Evolutionary conservation across 2,888 invertebrate genomes (phyloP).

Genomic region (Nesidiocoris tenuis): DNA sequence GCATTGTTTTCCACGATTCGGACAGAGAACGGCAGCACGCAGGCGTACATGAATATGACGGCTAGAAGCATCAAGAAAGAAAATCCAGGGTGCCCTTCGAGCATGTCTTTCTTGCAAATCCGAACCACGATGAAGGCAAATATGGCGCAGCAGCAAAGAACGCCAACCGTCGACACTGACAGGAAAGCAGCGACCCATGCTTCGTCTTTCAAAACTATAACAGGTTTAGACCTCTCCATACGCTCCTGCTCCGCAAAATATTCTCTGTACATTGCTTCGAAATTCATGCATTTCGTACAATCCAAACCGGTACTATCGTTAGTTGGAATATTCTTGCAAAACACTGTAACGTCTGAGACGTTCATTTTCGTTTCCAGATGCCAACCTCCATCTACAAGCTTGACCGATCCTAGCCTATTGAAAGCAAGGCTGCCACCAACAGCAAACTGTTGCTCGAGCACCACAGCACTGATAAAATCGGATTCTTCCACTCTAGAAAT

Average conservation of each 20-base stretch:
- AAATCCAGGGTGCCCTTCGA: slow-evolving; percentile 66
- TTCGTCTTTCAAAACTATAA: slow-evolving; percentile 51
- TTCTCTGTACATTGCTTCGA: slow-evolving; percentile 44
- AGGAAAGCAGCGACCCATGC: slow-evolving; percentile 65
- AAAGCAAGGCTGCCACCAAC: neutral
- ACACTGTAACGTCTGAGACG: slow-evolving; percentile 27
- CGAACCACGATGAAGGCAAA: slow-evolving; percentile 66
- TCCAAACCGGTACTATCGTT: slow-evolving; percentile 46
- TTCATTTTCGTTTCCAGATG: slow-evolving; percentile 25
- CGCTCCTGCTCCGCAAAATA: slow-evolving; percentile 28
- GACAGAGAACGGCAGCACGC: slow-evolving; percentile 56
- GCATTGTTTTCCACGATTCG: slow-evolving; percentile 52
- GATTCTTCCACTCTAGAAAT: slow-evolving; percentile 27
- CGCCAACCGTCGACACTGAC: slow-evolving; percentile 66
- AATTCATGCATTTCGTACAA: slow-evolving; percentile 48
- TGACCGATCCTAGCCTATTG: slow-evolving; percentile 16
- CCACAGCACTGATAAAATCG: slow-evolving; percentile 40
- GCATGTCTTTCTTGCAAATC: slow-evolving; percentile 63
- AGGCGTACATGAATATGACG: slow-evolving; percentile 55
- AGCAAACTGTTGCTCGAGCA: slow-evolving; percentile 27
- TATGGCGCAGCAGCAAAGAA: slow-evolving; percentile 65
- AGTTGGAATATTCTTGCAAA: slow-evolving; percentile 41
- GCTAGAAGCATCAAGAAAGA: slow-evolving; percentile 57
- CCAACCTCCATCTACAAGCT: slow-evolving; percentile 6
- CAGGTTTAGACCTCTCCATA: slow-evolving; percentile 11